Evolutionary conservation across 2,113 vertebrate genomes (phyloP), one percentile per base, ranked within the genome.

Genomic region (Daubentonia madagascariensis): DNA sequence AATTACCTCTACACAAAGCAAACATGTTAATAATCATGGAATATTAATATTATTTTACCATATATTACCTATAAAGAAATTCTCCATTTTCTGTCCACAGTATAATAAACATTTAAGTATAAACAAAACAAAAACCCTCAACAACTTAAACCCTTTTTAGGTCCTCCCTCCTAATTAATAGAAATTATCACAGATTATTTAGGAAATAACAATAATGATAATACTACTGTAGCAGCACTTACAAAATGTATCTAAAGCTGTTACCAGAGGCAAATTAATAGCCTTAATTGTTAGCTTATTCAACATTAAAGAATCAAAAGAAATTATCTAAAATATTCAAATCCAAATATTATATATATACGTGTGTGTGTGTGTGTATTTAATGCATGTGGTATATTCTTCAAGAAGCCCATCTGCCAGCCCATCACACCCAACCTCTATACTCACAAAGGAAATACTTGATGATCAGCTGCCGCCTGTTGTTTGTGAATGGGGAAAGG

Each of bases 231-330:
- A 76, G 23, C 28, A 76, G 54, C n/a, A 45, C 7, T 88, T 78
- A 52, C 17, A 57, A 61, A 54, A 52, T 81, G 0, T 30, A 85
- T 22, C 45, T 80, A 94, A 96, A 85, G 57, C 78, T 91, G 85
- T 81, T 32, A 22, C 32, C 59, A 92, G 11, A 92, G 88, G 67
- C 57, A 96, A 94, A 94, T 89, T 72, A 80, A 94, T 91, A 92
- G 43, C 52, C 50, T 89, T 79, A 63, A 78, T 6, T 91, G 45
- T 79, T 59, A 93, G 18, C 16, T 75, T 88, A 68, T 76, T 85
- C 45, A n/a, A 91, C 23, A 73, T 25, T 75, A 85, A 80, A 20
- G 7, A 85, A 85, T 94, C 63, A 85, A 89, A 95, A 67, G 28
- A 84, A 70, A 57, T 83, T 63, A 61, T 70, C 28, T 70, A 20